Percentiles rank a stretch among this genome's conserved stretches.
Evolutionary conservation across 1,140 invertebrate genomes (phyloP).

Genomic region (Halictus rubicundus): DNA sequence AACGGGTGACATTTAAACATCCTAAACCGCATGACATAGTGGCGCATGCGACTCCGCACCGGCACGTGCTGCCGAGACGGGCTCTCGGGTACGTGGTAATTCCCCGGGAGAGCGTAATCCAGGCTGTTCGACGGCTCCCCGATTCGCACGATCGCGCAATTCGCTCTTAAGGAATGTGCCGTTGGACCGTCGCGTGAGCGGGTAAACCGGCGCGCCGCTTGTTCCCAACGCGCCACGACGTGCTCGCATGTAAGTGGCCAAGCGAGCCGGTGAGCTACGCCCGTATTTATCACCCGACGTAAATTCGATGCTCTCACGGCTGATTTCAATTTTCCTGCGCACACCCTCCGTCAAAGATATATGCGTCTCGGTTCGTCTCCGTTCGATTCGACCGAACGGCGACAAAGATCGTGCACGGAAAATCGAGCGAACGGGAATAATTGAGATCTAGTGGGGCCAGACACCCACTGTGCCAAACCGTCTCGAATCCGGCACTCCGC

Average conservation of each 20-base stretch:
- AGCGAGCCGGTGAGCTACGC: not conserved
- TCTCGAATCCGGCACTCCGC: too few relatives aligned
- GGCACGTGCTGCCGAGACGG: conserved; percentile 18
- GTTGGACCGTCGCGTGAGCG: not conserved
- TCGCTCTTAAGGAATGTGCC: conserved; percentile 48
- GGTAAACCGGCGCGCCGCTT: not conserved
- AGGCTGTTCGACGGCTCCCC: conserved; percentile 51
- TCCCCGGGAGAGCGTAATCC: conserved; percentile 57
- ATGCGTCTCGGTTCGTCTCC: conserved; percentile 9
- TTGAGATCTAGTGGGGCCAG: not conserved
- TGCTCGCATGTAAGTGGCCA: conserved; percentile 11
- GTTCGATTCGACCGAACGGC: not conserved
- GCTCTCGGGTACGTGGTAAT: conserved; percentile 49
- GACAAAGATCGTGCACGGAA: not conserved
- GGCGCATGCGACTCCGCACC: conserved; percentile 25
- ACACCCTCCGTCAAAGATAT: not conserved
- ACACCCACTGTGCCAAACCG: too few relatives aligned
- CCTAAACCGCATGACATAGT: conserved; percentile 41
- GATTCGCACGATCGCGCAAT: conserved; percentile 64
- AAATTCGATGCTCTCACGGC: conserved; percentile 53
- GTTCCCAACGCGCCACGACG: not conserved
- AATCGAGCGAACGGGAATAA: conserved; percentile 5
- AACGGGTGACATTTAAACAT: conserved; percentile 64
- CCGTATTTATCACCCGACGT: conserved; percentile 48
- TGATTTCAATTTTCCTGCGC: conserved; percentile 43